Conservation (phyloP, 2,888 invertebrate species). For the Pterobdella sp. region DNA sequence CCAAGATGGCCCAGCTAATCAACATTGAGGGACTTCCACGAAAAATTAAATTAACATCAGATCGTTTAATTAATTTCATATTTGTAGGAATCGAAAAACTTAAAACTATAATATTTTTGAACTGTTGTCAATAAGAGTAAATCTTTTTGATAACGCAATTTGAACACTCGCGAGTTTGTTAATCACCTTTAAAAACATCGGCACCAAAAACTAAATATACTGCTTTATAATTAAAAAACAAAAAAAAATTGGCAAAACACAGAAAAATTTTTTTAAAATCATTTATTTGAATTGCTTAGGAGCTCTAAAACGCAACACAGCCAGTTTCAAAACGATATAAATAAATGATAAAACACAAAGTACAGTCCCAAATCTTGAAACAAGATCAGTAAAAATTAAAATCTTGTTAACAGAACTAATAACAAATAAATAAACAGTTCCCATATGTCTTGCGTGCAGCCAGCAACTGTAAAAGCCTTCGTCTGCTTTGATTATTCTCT, state of each 20-base stretch:
- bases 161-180: neutral
- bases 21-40: neutral
- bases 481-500: constrained; percentile 20
- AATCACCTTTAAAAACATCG: constrained; percentile 3
- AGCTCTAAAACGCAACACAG: constrained; percentile 5
- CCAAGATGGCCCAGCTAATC: constrained; percentile 3
- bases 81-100: neutral
- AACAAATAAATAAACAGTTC: constrained; percentile 21
- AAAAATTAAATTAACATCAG: neutral
- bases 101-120: neutral
- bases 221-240: neutral
- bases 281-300: constrained; percentile 19
- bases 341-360: neutral
- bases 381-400: neutral
- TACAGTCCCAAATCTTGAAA: neutral
- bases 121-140: neutral
- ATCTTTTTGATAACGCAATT: neutral
- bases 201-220: neutral
- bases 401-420: neutral
- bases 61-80: neutral
- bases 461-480: constrained; percentile 25
- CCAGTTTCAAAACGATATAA: constrained; percentile 18
- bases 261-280: neutral
- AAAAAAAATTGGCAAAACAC: constrained; percentile 6
- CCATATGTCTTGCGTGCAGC: constrained; percentile 12